Evolutionary conservation across 1,140 invertebrate genomes (phyloP).

Genomic region (Drosophila parabipectinata): DNA sequence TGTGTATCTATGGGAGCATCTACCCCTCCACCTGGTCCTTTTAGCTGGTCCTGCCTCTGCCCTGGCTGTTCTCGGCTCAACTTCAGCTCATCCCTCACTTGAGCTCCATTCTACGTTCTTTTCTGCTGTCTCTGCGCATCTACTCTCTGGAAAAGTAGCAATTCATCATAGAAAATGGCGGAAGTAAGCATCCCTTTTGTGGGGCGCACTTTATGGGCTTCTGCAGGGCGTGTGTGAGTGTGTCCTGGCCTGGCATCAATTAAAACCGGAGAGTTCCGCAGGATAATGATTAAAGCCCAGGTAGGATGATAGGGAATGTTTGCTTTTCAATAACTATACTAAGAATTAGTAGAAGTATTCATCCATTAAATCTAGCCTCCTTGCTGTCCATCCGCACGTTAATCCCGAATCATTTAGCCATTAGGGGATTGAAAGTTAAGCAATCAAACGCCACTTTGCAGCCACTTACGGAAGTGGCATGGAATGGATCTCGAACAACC

Average conservation of each 20-base stretch:
- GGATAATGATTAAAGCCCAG: conserved; percentile 29
- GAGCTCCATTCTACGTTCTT: conserved; percentile 12
- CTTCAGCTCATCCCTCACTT: conserved; percentile 2
- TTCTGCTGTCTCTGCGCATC: conserved; percentile 72
- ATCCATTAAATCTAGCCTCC: neutral
- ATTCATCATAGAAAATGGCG: conserved; percentile 84
- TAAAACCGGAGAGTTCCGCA: conserved; percentile 39
- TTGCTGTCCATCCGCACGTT: neutral
- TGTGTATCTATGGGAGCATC: conserved; percentile 61
- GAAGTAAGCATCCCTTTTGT: conserved; percentile 72
- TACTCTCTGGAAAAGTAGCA: conserved; percentile 77
- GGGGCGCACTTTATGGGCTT: conserved; percentile 28
- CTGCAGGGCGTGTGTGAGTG: conserved; percentile 24
- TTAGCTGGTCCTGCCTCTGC: conserved; percentile 21
- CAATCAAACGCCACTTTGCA: conserved; percentile 22
- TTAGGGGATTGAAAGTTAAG: neutral
- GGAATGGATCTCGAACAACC: conserved; percentile 17
- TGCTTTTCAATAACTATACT: no score
- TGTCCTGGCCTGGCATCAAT: conserved; percentile 39
- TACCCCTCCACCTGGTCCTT: conserved; percentile 3
- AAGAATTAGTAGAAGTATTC: no score
- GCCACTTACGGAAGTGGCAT: conserved; percentile 24
- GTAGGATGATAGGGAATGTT: neutral
- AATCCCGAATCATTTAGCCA: neutral
- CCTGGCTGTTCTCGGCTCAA: conserved; percentile 47